Evolutionary conservation across 92 coral and sea anemone genomes (phyloP).

Genomic region (Isaurus tuberculatus): DNA sequence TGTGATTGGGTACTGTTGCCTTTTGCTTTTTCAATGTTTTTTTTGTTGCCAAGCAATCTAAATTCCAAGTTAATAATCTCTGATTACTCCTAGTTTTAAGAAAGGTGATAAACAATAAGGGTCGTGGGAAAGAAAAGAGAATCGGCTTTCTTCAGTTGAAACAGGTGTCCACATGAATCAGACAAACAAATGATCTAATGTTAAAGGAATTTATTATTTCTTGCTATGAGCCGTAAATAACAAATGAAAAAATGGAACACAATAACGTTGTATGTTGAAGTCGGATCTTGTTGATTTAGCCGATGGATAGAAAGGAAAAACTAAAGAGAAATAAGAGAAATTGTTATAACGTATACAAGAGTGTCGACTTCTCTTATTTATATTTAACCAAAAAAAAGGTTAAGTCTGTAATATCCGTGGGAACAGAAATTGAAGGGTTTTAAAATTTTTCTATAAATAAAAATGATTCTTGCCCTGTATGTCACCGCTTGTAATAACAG

Average conservation of each 20-base stretch:
- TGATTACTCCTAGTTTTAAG: background rate
- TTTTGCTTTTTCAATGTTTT: no score
- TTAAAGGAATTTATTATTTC: background rate
- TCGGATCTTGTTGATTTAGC: no score
- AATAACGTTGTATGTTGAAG: no score
- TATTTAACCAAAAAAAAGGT: no score
- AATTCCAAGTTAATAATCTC: background rate
- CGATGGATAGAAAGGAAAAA: no score
- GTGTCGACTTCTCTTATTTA: no score
- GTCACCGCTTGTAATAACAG: no score
- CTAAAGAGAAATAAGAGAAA: no score
- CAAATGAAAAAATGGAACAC: no score
- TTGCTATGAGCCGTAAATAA: background rate
- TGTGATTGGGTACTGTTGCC: no score
- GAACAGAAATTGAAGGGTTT: background rate
- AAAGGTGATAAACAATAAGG: background rate
- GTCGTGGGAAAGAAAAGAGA: background rate
- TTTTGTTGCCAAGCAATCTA: no score
- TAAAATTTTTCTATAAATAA: background rate
- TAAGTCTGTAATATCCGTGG: conserved; percentile 8
- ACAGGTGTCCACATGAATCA: background rate
- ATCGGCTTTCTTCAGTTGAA: background rate
- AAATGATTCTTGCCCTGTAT: background rate
- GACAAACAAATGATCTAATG: conserved; percentile 6
- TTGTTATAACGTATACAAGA: no score